phyloP scores from a whole-genome alignment of 2,113 vertebrate species.

The Sisor rabdophorus region DNA sequence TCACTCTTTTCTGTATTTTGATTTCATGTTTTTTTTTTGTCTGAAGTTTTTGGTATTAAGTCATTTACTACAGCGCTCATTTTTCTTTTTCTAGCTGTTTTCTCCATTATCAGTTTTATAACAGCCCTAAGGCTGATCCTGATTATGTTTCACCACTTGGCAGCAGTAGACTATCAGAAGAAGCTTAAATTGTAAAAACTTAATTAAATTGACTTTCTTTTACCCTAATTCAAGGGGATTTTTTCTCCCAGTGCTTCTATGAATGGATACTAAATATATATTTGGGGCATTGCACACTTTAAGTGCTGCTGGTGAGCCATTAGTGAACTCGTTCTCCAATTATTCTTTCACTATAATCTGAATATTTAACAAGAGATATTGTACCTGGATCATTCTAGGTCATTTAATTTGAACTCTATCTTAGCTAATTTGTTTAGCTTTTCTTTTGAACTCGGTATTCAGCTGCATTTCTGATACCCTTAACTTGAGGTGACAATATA shows the following conservation, averaged over 20 bases:
- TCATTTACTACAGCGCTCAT: slow-evolving; percentile 19
- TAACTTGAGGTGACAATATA: slow-evolving; percentile 66
- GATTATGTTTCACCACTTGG: background rate
- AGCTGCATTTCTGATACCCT: slow-evolving; percentile 71
- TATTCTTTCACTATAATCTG: background rate
- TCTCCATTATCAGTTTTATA: slow-evolving; percentile 11
- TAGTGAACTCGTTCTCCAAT: slow-evolving; percentile 35
- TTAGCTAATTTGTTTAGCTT: slow-evolving; percentile 57
- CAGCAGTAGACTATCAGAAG: background rate
- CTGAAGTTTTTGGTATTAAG: slow-evolving; percentile 45
- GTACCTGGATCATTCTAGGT: slow-evolving; percentile 64
- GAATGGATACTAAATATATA: background rate
- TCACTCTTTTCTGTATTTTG: slow-evolving; percentile 49
- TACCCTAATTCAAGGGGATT: background rate
- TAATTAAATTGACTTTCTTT: background rate
- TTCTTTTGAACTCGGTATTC: slow-evolving; percentile 65
- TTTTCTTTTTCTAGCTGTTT: background rate
- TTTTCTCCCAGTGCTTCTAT: background rate
- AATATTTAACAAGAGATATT: slow-evolving; percentile 46
- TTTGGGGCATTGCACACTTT: slow-evolving; percentile 23
- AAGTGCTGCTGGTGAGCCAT: slow-evolving; percentile 14
- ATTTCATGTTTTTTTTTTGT: slow-evolving; percentile 50
- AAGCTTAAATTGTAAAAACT: background rate
- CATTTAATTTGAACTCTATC: slow-evolving; percentile 63
- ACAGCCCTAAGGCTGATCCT: background rate